A percentile compares a stretch with the other conserved stretches of the same genome.
These are phyloP conservation scores for Pimephales promelas DNA, from an alignment of 2,113 vertebrate species.

Conservation along the genomic window DNA sequence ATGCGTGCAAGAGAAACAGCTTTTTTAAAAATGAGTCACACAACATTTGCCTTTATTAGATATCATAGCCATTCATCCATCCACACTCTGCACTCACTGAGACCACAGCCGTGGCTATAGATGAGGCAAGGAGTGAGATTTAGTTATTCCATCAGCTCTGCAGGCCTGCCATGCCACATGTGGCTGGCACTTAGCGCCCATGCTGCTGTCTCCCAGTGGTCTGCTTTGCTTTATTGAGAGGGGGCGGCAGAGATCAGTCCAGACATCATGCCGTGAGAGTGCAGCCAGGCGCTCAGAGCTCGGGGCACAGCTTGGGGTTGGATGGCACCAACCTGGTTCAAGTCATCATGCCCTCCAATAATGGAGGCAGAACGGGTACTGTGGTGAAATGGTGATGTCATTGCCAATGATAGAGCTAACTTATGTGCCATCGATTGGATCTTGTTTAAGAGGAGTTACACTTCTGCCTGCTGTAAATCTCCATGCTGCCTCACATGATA, in stretches of 20 bases:
- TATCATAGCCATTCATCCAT: conserved; percentile 39
- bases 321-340: neutral
- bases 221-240: conserved; percentile 7
- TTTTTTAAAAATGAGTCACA: conserved; percentile 66
- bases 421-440: conserved; percentile 8
- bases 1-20: conserved; percentile 59
- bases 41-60: conserved; percentile 70
- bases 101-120: neutral
- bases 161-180: neutral
- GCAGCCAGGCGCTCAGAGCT: neutral
- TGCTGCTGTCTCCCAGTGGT: conserved; percentile 9
- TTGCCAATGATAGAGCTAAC: conserved; percentile 23
- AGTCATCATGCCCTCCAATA: conserved; percentile 30
- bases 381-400: conserved; percentile 11
- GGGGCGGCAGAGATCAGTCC: conserved; percentile 8
- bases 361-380: neutral
- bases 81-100: conserved; percentile 19
- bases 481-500: neutral
- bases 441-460: neutral
- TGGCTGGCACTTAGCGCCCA: conserved; percentile 1
- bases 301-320: conserved; percentile 2
- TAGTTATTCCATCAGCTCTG: conserved; percentile 12
- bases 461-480: conserved; percentile 1
- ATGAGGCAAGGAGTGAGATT: neutral
- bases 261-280: neutral